phyloP scores from a whole-genome alignment of 2,888 invertebrate species.

The Chironomus tentans region DNA sequence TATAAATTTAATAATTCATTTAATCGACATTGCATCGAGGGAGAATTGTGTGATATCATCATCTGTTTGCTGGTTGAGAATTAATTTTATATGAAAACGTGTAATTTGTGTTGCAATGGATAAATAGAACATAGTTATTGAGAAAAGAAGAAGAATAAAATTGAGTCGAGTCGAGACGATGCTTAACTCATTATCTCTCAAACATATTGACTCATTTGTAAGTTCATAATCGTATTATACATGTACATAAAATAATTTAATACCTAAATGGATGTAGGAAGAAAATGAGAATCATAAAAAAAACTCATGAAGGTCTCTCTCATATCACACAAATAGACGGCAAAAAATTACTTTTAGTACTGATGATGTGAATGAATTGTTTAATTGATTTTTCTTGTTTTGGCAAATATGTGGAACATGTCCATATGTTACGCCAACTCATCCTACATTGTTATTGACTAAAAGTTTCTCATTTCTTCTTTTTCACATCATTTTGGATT shows the following conservation, averaged over 20 bases:
- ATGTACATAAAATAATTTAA: not conserved
- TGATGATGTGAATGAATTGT: not conserved
- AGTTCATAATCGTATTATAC: conserved; percentile 22
- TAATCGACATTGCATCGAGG: conserved; percentile 2
- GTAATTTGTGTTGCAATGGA: not conserved
- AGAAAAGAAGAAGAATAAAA: not conserved
- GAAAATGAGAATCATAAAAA: too few species aligned
- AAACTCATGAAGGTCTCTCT: not conserved
- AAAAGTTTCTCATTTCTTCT: not conserved
- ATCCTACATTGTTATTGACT: not conserved
- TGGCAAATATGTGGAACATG: not conserved
- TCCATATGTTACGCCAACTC: too few species aligned
- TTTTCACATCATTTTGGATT: not conserved
- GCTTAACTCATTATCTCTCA: conserved; percentile 2
- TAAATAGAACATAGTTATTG: not conserved
- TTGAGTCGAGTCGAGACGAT: not conserved
- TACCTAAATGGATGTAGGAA: too few species aligned
- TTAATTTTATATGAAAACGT: too few species aligned
- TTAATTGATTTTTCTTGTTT: conserved; percentile 22
- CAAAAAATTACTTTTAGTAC: too few species aligned
- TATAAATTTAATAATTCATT: conserved; percentile 6
- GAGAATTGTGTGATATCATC: not conserved
- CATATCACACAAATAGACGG: not conserved
- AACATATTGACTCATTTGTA: conserved; percentile 22
- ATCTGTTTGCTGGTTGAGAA: too few species aligned